Evolutionary conservation across 2,113 vertebrate species (phyloP), one percentile per base, ranked within the genome.

Genomic region (Sinocyclocheilus anophthalmus): DNA sequence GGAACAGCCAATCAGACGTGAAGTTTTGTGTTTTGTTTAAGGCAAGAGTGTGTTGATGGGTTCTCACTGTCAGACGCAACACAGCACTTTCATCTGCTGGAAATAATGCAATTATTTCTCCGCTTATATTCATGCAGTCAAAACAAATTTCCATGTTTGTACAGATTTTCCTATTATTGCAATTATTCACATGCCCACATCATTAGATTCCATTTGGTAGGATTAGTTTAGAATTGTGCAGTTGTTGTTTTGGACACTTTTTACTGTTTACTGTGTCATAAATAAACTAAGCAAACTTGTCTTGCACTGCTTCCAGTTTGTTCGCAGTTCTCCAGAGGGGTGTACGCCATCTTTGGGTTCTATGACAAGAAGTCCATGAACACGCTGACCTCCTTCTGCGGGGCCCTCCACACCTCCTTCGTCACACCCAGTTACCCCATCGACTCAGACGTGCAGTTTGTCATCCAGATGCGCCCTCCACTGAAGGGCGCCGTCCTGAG

Each of bases 321-420:
- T 95, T 99, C 98, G 85, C 98, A 99, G 96, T 99, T 99, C 94
- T 98, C 98, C 88, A 95, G 98, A 90, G 98, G 98, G 75, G 98
- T 99, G 85, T 99, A 99, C 87, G 98, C 98, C 93, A 99, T 99
- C 95, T 99, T 99, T 93, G 98, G 98, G 93, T 99, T 99, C 95
- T 99, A 99, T 78, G 98, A 99, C 93, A 98, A 99, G 95, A 99
- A 99, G 96, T 99, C 98, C 84, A 99, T 99, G 98, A 99, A 99
- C 94, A 99, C 98, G 7, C 93, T 99, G 94, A 99, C 98, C 0
- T 99, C 98, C 0, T 99, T 99, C 95, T 99, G 98, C 65, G 98
- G 98, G 1, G 98, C 98, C 1, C 96, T 99, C 85, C 98, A 99
- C 93, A 99, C 98, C 0, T 99, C 98, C 89, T 99, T 99, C 81